Conservation (phyloP, 2,113 vertebrate genomes). For the Aspiorhynchus laticeps region DNA sequence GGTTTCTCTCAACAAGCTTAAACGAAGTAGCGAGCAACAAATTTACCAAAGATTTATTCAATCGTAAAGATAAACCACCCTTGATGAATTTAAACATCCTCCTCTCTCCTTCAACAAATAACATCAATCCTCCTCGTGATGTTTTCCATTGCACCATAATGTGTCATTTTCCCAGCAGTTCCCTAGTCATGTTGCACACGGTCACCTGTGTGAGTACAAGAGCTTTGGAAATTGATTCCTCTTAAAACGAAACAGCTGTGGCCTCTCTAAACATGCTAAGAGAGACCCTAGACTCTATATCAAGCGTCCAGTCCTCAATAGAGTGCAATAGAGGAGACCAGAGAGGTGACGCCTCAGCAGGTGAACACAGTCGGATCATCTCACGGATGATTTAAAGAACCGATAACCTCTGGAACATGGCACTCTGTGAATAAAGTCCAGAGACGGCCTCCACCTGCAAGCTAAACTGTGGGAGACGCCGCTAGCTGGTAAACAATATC, state of each 20-base stretch:
- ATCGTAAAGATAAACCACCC: constrained; percentile 5
- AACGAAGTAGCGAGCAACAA: not conserved
- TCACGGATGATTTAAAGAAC: constrained; percentile 21
- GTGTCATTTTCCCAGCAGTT: constrained; percentile 26
- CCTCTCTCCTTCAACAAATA: not conserved
- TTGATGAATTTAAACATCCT: constrained; percentile 2
- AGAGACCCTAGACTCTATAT: not conserved
- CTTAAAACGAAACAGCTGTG: constrained; percentile 1
- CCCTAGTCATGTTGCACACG: not conserved
- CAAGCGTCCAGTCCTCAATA: not conserved
- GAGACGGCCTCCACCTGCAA: not conserved
- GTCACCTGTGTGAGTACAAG: not conserved
- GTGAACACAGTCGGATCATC: constrained; percentile 18
- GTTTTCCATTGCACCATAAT: not conserved
- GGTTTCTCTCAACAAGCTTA: not conserved
- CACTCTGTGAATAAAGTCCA: constrained; percentile 6
- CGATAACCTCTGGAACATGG: not conserved
- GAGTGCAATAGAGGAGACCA: not conserved
- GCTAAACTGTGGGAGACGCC: constrained; percentile 1
- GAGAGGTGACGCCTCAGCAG: constrained; percentile 4
- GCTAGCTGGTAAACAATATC: constrained; percentile 21
- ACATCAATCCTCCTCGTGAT: not conserved
- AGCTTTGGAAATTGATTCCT: constrained; percentile 22
- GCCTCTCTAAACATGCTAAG: not conserved
- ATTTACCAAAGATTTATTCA: constrained; percentile 20